Evolutionary conservation across 2,888 invertebrate species (phyloP).

Genomic region (Caenorhabditis drosophilae): DNA sequence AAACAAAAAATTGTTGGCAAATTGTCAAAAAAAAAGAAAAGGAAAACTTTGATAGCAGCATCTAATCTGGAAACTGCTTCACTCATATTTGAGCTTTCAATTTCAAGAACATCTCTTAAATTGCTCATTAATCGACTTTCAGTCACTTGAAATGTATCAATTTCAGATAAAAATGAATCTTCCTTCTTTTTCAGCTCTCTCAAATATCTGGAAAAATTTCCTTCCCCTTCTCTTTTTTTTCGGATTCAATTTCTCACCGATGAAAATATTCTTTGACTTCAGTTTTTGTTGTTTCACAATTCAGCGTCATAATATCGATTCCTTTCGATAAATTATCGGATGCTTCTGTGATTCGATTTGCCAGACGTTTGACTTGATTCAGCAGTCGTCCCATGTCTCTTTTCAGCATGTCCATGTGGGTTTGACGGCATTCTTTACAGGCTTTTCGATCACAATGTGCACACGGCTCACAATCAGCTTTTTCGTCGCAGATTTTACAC

Average conservation of each 20-base stretch:
- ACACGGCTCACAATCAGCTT: constrained; percentile 74
- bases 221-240: too few species aligned
- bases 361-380: constrained; percentile 75
- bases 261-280: constrained; percentile 83
- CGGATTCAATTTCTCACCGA: constrained; percentile 38
- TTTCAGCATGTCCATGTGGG: constrained; percentile 92
- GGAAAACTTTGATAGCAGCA: constrained; percentile 70
- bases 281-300: constrained; percentile 86
- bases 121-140: constrained; percentile 80
- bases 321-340: constrained; percentile 75
- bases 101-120: constrained; percentile 78
- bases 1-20: background rate
- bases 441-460: constrained; percentile 87
- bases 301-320: constrained; percentile 84
- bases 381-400: constrained; percentile 88
- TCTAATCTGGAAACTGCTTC: constrained; percentile 96
- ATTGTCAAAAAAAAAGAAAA: background rate
- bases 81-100: constrained; percentile 90
- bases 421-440: constrained; percentile 81
- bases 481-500: constrained; percentile 70
- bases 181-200: constrained; percentile 74
- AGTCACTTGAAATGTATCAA: constrained; percentile 87
- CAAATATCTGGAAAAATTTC: constrained; percentile 41
- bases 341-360: constrained; percentile 66
- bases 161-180: constrained; percentile 72